Base-by-base conservation (phyloP, 1,140 invertebrate genomes). In the Drosophila busckii region DNA sequence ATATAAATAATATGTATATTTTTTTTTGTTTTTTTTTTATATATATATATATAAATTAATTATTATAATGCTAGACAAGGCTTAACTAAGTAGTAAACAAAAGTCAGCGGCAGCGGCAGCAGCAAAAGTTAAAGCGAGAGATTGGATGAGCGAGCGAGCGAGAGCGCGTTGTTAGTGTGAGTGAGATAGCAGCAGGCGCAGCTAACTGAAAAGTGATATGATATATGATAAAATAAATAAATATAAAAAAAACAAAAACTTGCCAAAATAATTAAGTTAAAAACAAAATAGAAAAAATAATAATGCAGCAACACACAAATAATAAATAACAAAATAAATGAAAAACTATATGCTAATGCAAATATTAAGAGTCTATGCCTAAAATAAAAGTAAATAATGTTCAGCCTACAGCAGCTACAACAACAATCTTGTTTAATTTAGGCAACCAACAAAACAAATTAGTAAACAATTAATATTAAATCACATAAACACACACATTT, bases 251-350 rank as follows among this genome's bases (percentile, higher is more conserved):
- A 65, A 46, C 15, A 22, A 49, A 60, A 45, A 71, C 73, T 78
- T 78, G 71, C 71, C 71, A 78, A 78, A 78, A 73, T 78, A 78
- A 68, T 78, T 78, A 80, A 71, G 73, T 75, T 58, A 56, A 41
- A 22, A 55, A 35, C 17, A 31, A 23, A 40, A 19, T 34, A 59
- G 20, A 48, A 23, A 10, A 45, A 23, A 32, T 19, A 23, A 25
- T 22, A 16, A n/a, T 8, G 5, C 4, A 26, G 20, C 9, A 45
- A 46, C 1, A 40, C 6, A 28, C 12, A 49, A 41, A 34, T n/a
- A 22, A 31, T 32, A 29, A 41, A n/a, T 9, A 16, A 25, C n/a
- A 19, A 45, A 23, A 8, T n/a, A 48, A 26, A 23, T 9, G 23
- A 50, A 55, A 26, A 45, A 22, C 8, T 42, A 50, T 56, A 26